Base-by-base conservation (phyloP, 1,140 invertebrate species). In the Drosophila rhopaloa region DNA sequence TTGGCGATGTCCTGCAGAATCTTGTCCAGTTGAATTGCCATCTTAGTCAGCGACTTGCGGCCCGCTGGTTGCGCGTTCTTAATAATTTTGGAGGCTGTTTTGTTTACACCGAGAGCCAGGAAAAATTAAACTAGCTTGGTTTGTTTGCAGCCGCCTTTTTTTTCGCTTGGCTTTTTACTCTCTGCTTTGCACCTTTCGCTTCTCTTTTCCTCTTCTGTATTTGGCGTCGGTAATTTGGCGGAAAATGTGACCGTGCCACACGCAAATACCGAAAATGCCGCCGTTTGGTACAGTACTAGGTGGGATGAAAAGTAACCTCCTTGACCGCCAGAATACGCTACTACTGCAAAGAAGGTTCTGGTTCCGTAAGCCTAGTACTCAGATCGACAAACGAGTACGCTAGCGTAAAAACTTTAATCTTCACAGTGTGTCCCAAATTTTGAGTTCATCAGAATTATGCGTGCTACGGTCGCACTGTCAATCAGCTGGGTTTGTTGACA, bases 1-100 rank as follows among this genome's bases (percentile, higher is more conserved):
- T 91, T 82, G 16, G 91, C 73, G 50, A 92, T 92, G 35, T 92
- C 88, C 43, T 71, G 78, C 59, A 92, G 63, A 48, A 92, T 92
- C 70, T 92, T 92, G 24, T 92, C 91, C 55, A 92, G 57, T 58
- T 92, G 88, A 37, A 92, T 92, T 32, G 91, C 79, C 91, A 92
- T 92, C 60, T 82, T 91, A 53, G 77, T 89, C 81, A 88, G 46
- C 32, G 84, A 78, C 84, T 84, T 88, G 40, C 63, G 84, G 47
- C 76, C 73, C 44, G 47, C 44, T 27, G 59, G 65, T 55, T 83
- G 83, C 57, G 54, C 61, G 63, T 80, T 88, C 53, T 65, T 89
- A 53, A 38, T 71, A 88, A 88, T 88, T 68, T 88, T 88, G 85
- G 63, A 57, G 73, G 72, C 65, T 60, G 79, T 86, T 67, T 66